Evolutionary conservation across 2,113 vertebrate species (phyloP).

Genomic region (Petromus typicus): DNA sequence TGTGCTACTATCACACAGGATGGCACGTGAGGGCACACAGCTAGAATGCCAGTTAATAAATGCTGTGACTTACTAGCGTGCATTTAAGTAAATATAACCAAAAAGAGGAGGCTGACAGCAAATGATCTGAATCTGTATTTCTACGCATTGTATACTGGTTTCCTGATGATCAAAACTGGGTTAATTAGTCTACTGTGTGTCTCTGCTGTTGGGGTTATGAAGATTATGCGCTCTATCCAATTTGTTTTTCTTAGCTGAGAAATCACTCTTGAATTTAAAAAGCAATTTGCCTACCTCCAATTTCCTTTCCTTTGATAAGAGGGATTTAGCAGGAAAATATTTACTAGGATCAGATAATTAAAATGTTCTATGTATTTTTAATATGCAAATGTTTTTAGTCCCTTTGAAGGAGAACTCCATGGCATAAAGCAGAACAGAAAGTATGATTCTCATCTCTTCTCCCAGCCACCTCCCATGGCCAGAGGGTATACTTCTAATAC

Average conservation of each 20-base stretch:
- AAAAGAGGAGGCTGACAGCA: slow-evolving; percentile 33
- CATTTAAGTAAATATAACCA: not conserved
- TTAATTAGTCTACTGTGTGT: slow-evolving; percentile 10
- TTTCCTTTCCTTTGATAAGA: slow-evolving; percentile 50
- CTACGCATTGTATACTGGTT: not conserved
- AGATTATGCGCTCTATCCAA: not conserved
- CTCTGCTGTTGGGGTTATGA: slow-evolving; percentile 9
- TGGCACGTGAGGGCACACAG: not conserved
- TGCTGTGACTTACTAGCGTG: not conserved
- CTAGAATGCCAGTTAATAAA: not conserved
- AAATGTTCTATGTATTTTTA: slow-evolving; percentile 4
- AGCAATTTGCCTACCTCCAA: not conserved
- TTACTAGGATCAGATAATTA: slow-evolving; percentile 44
- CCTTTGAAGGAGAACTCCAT: not conserved
- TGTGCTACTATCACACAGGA: not conserved
- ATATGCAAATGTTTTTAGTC: not conserved
- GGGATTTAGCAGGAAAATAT: not conserved
- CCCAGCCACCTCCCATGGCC: not conserved
- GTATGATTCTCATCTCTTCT: not conserved
- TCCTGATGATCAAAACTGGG: slow-evolving; percentile 52
- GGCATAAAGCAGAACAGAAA: not conserved
- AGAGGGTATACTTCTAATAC: not conserved
- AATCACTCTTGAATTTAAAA: slow-evolving; percentile 50
- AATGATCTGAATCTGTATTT: slow-evolving; percentile 5
- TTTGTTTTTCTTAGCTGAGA: slow-evolving; percentile 42